Evolutionary conservation across 2,113 vertebrate genomes (phyloP).

Genomic region (Mohoua ochrocephala): DNA sequence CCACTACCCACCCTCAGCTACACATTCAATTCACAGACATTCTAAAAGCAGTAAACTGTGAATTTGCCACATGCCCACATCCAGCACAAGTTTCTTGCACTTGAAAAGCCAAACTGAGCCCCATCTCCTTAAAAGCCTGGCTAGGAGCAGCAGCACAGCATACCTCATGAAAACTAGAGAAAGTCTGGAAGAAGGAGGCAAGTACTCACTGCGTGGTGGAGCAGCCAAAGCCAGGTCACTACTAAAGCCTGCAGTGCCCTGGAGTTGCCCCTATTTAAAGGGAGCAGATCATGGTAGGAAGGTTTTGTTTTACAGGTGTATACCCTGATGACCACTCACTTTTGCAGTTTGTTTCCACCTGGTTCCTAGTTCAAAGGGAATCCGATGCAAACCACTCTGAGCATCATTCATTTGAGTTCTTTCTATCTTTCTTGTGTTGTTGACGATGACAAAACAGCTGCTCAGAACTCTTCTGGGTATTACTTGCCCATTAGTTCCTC

Average conservation of each 20-base stretch:
- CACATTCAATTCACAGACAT: not conserved
- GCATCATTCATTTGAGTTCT: not conserved
- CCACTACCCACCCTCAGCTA: no score
- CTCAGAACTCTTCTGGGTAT: not conserved
- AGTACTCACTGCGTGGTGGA: accelerated
- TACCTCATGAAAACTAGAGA: not conserved
- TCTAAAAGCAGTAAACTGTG: not conserved
- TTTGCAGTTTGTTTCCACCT: not conserved
- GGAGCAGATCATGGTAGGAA: not conserved
- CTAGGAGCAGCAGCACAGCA: not conserved
- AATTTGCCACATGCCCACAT: not conserved
- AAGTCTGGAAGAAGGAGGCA: not conserved
- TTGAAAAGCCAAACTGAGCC: not conserved
- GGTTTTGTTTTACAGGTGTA: not conserved
- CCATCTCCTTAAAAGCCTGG: not conserved
- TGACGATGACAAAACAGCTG: not conserved
- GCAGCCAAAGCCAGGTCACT: not conserved
- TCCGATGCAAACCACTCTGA: not conserved
- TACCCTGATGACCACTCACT: not conserved
- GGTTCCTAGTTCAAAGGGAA: not conserved
- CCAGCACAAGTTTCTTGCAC: not conserved
- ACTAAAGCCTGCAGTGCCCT: not conserved
- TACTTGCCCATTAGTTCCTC: not conserved
- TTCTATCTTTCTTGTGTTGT: not conserved
- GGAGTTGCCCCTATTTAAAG: not conserved